Evolutionary conservation across 1,140 invertebrate species (phyloP), one percentile per base, ranked within the genome.

Genomic region (Diabrotica undecimpunctata): DNA sequence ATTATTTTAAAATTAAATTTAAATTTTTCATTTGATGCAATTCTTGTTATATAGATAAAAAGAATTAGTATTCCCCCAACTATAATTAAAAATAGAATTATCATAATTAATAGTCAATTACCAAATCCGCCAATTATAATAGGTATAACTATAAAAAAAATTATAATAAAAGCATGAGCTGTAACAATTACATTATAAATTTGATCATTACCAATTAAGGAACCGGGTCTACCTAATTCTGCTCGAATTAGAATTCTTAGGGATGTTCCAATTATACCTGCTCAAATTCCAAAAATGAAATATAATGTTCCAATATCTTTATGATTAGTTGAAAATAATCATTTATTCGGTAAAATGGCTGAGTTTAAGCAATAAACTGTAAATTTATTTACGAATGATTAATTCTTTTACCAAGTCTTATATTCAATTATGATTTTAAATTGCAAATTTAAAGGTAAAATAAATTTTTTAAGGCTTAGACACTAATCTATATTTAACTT

Each of bases 101-200:
- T n/a, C n/a, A 77, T 79, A 83, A 90, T 88, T 81, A 90, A 74
- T 78, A 92, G 78, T 84, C 87, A 91, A 80, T 92, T 91, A 69
- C 88, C 88, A 83, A 91, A 90, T 71, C 88, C 88, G 54, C 88
- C 89, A 83, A 92, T 87, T 84, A 90, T 83, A 78, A 88, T 82
- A 57, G 88, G 88, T 82, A 91, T 90, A 66, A 91, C 86, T 81
- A 90, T 87, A 82, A 90, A 90, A 80, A 91, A 91, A 86, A 90
- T 88, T 84, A 90, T 91, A 70, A 90, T 75, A 81, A 91, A 88
- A 66, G 86, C 89, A 82, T 92, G 88, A 6, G 82, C 81, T 8
- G 88, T 91, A 13, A 91, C 83, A 78, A 90, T 81, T 62, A 83
- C 80, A 80, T 90, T 90, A 83, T 89, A 90, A 78, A 88, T 83